Evolutionary conservation across 1,140 invertebrate genomes (phyloP), one percentile per base, ranked within the genome.

Genomic region (Papilio glaucus): DNA sequence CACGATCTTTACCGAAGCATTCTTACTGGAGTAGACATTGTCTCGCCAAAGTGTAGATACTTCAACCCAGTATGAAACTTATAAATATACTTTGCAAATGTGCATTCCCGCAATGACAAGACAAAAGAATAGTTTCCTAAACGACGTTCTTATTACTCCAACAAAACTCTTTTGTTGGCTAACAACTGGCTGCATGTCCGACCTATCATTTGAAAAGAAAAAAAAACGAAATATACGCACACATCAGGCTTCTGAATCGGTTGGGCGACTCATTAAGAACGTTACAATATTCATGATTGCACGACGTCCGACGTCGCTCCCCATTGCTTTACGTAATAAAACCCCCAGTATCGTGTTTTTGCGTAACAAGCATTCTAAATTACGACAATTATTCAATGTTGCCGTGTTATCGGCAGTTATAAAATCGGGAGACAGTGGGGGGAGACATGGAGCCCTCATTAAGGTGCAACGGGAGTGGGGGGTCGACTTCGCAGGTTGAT

Each of bases 331-430:
- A 79, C 77, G 74, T 75, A 77, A 83, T 79, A 79, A 79, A 73
- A 63, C 45, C 63, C 29, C 41, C 67, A 49, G 72, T 82, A 78
- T 86, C 87, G 81, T 86, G 83, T 89, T 86, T 86, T 87, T 84
- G 81, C 81, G 78, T 85, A 88, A 87, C 85, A 88, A 87, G 84
- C 82, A 81, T 83, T 80, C 86, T 84, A 87, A 89, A 89, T 88
- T 84, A 87, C 83, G 83, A 87, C 88, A 90, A 90, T 90, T 90
- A 90, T 86, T 90, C 88, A 87, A 88, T 88, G 88, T 86, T 78
- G 76, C 82, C 72, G 76, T 82, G 85, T 85, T 88, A 88, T 90
- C 83, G 85, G 85, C 86, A 85, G 86, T 85, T 81, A 81, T 81
- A 79, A 79, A 81, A 83, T 83, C 63, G 63, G 71, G 75, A 77